Conservation (phyloP, 2,113 vertebrate genomes). For the Tiliqua scincoides region DNA sequence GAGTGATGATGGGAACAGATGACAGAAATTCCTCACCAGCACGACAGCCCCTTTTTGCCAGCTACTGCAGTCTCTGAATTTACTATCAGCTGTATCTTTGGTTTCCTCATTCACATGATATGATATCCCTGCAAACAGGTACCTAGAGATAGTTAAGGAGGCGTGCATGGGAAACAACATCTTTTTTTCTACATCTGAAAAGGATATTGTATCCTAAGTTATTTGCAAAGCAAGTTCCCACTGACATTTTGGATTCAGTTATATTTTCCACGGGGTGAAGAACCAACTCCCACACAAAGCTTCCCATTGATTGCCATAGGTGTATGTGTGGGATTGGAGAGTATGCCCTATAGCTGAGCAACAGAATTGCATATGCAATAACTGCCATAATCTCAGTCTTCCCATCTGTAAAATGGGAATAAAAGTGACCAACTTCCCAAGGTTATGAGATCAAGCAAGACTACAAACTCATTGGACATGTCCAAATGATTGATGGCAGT, state of each 20-base stretch:
- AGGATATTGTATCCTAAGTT: not conserved
- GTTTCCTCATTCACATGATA: not conserved
- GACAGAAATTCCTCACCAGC: too few species aligned
- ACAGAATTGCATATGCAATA: not conserved
- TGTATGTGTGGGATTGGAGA: too few species aligned
- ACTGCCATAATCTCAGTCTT: not conserved
- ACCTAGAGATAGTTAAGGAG: not conserved
- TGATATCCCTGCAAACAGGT: not conserved
- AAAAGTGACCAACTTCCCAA: not conserved
- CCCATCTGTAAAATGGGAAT: not conserved
- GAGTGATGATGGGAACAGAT: not conserved
- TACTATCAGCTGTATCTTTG: not conserved
- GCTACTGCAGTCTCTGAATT: not conserved
- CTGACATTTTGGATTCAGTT: not conserved
- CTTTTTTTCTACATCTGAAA: not conserved
- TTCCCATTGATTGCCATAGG: not conserved
- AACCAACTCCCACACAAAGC: accelerated
- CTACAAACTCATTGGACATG: not conserved
- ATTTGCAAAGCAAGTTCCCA: not conserved
- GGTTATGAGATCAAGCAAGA: not conserved
- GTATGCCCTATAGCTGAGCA: not conserved
- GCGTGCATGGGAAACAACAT: not conserved
- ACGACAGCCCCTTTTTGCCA: not conserved
- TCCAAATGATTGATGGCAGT: not conserved
- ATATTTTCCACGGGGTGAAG: too few species aligned